Percentiles rank a stretch among this genome's conserved stretches.
Conservation (phyloP, 2,113 vertebrate genomes). For the Irena cyanogastra region DNA sequence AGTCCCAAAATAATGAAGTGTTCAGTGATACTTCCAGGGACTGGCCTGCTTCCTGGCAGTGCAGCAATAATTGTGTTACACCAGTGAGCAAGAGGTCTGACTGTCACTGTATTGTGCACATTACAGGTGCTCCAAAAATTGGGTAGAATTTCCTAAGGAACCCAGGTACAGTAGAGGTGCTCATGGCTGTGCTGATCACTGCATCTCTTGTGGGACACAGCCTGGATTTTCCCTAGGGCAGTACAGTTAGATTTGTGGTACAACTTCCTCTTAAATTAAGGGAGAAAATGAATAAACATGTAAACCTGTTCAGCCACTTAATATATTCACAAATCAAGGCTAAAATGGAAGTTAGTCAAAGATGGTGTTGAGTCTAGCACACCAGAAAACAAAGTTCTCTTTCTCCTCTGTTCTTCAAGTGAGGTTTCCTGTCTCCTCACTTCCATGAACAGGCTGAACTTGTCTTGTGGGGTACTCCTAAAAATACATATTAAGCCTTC, state of each 20-base stretch:
- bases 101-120: not conserved
- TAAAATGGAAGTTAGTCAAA: not conserved
- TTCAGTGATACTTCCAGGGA: not conserved
- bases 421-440: not conserved
- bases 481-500: not conserved
- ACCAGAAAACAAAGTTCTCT: not conserved
- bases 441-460: not conserved
- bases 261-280: not conserved
- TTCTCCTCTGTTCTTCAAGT: not conserved
- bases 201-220: not conserved
- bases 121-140: not conserved
- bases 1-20: not conserved
- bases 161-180: not conserved
- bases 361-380: not conserved
- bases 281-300: constrained; percentile 2
- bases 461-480: not conserved
- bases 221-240: not conserved
- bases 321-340: not conserved
- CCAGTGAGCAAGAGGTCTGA: not conserved
- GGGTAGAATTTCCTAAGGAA: not conserved
- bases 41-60: not conserved
- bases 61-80: not conserved
- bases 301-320: not conserved
- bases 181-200: not conserved
- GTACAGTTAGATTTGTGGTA: not conserved